Evolutionary conservation across 2,113 vertebrate genomes (phyloP).

Genomic region (Bucco capensis): DNA sequence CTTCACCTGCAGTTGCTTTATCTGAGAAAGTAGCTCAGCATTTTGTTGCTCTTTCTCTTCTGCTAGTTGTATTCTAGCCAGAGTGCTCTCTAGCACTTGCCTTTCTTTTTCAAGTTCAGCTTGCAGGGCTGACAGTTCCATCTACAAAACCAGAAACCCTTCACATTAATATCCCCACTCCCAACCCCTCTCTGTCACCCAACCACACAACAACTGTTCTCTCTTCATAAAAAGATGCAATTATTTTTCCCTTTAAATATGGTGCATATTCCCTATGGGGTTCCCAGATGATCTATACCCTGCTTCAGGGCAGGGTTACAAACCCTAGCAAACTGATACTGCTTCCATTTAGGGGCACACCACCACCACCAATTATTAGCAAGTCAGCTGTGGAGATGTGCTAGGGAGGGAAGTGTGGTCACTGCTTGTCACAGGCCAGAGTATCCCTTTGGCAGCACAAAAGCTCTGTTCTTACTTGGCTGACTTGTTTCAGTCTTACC

Average conservation of each 20-base stretch:
- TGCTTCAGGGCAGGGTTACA: not conserved
- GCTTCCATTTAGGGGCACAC: not conserved
- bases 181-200: not conserved
- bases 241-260: not conserved
- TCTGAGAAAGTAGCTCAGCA: conserved; percentile 66
- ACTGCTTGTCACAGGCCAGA: fast-evolving
- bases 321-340: not conserved
- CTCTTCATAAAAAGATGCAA: not conserved
- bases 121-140: conserved; percentile 76
- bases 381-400: fast-evolving
- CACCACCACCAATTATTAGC: not conserved
- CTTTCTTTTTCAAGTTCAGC: conserved; percentile 79
- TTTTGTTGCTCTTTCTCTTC: conserved; percentile 77
- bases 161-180: not conserved
- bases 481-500: conserved; percentile 57
- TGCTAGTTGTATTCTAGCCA: conserved; percentile 68
- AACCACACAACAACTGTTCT: not conserved
- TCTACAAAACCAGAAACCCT: conserved; percentile 56
- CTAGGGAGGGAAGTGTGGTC: not conserved
- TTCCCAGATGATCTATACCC: not conserved
- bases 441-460: not conserved
- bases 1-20: conserved; percentile 77
- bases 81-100: conserved; percentile 72
- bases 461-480: conserved; percentile 65
- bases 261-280: not conserved